Conservation (phyloP, 2,113 vertebrate genomes). For the Hippocampus zosterae region DNA sequence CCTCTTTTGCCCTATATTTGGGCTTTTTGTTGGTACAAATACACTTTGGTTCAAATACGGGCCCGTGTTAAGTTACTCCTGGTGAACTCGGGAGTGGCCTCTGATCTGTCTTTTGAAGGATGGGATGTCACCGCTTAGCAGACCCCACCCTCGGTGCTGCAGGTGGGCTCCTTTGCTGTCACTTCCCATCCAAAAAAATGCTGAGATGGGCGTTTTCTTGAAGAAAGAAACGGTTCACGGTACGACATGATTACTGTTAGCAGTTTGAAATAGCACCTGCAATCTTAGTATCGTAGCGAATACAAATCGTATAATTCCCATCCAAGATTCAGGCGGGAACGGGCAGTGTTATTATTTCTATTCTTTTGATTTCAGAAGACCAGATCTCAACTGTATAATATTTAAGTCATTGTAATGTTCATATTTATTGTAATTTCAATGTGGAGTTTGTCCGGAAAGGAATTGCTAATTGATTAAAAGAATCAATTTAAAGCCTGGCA, state of each 20-base stretch:
- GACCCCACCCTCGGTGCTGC: background rate
- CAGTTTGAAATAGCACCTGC: background rate
- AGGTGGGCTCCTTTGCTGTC: background rate
- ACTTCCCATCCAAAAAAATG: background rate
- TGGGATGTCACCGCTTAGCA: background rate
- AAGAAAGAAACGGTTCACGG: background rate
- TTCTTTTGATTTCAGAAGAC: background rate
- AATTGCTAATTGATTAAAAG: background rate
- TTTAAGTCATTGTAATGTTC: slow-evolving; percentile 17
- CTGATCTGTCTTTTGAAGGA: background rate
- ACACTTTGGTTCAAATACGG: background rate
- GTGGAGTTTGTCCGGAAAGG: background rate
- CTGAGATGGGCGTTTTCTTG: background rate
- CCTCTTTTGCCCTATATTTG: background rate
- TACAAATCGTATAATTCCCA: background rate
- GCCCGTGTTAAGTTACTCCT: background rate
- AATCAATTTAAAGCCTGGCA: too few relatives aligned
- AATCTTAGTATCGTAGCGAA: background rate
- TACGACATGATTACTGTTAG: too few relatives aligned
- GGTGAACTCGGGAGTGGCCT: background rate
- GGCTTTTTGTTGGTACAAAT: background rate
- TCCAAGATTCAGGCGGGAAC: background rate
- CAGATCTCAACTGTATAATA: too few relatives aligned
- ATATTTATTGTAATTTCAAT: slow-evolving; percentile 1
- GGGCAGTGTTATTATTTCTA: background rate